Percentiles rank a stretch among this genome's conserved stretches.
phyloP scores from a whole-genome alignment of 2,113 vertebrate genomes.

The Plecotus auritus region DNA sequence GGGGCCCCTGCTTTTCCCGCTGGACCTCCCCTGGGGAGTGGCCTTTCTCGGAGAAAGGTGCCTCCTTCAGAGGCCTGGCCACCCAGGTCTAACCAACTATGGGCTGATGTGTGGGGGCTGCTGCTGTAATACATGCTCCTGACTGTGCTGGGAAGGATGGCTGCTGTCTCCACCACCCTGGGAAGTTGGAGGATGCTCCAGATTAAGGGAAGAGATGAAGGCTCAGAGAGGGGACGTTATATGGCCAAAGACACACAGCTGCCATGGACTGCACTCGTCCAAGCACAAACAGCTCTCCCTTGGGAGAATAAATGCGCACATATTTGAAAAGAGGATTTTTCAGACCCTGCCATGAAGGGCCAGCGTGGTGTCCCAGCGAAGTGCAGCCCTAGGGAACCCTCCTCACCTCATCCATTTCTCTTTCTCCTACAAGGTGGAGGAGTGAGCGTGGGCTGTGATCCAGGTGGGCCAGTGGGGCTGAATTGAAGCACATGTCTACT shows the following conservation, averaged over 20 bases:
- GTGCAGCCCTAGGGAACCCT: not conserved
- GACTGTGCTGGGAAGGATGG: rapidly evolving
- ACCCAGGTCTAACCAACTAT: rapidly evolving
- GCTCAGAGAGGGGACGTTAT: not conserved
- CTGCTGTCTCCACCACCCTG: not conserved
- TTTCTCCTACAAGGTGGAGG: not conserved
- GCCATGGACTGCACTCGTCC: not conserved
- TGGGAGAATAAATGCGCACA: not conserved
- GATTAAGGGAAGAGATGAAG: not conserved
- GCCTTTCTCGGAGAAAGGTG: not conserved
- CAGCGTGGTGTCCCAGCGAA: not conserved
- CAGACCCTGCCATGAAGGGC: not conserved
- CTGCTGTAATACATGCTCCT: not conserved
- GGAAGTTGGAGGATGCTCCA: rapidly evolving
- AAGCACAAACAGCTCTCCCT: no score
- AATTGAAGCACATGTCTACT: rapidly evolving
- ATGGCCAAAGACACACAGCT: not conserved
- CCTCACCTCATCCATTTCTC: not conserved
- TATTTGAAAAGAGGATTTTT: not conserved
- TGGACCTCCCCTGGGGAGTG: not conserved
- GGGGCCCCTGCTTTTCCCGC: constrained; percentile 44
- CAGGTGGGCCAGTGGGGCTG: not conserved
- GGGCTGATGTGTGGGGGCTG: not conserved
- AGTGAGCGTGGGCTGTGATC: not conserved
- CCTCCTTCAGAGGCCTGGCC: no score